Evolutionary conservation across 2,888 invertebrate species (phyloP), one percentile per base, ranked within the genome.

Genomic region (Hesperia comma): DNA sequence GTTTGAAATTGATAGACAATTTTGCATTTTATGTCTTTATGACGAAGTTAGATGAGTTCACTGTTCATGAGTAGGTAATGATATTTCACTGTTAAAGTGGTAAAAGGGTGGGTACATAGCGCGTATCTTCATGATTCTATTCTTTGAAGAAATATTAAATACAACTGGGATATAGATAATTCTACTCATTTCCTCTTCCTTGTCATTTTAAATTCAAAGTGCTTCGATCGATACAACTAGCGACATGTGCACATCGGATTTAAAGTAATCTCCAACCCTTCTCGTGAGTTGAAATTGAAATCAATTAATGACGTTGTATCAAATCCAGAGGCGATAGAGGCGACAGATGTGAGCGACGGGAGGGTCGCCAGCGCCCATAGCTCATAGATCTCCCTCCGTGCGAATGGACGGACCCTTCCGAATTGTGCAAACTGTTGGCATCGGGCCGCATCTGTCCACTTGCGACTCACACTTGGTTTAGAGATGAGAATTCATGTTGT

Each of bases 321-420:
- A 90, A 90, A 92, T 90, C 86, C 88, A 78, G 77, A 79, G 71
- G 72, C 73, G 82, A 84, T 83, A 76, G 75, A 81, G 77, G 84
- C 87, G 90, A 92, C 91, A 92, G 91, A 92, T 92, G 92, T 85
- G 88, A 80, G 77, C 85, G 86, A 86, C 88, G 84, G 86, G 89
- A 80, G 90, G 90, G 85, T 79, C 83, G 79, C 17, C 6, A 26
- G 26, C 26, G 26, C 26, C 26, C 26, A 26, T 17, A 17, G 43
- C 82, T 79, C 80, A 77, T 81, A 79, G 79, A 85, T 84, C 89
- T 87, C 91, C 87, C 85, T 75, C 79, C 71, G 76, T 78, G 76
- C 77, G 74, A 80, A 67, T 68, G 63, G 46, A 76, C 75, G 75
- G 84, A 82, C 87, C 90, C 90, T 85, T 84, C 83, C 79, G 79